Conservation (phyloP, 2,797 vertebrate genomes). For the Karalla daura region DNA sequence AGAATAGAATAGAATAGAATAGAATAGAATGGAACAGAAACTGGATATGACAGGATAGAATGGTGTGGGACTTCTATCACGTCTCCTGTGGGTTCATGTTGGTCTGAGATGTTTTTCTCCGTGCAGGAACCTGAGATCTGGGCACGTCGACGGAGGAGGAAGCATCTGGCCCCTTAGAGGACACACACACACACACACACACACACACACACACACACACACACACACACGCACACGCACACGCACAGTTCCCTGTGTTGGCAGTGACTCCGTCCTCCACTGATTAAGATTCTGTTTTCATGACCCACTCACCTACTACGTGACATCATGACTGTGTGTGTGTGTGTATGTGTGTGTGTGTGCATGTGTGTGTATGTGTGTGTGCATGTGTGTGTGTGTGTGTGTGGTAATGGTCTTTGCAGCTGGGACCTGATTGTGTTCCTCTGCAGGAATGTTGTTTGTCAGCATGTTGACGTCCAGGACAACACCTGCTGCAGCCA, state of each 20-base stretch:
- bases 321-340: slow-evolving; percentile 34
- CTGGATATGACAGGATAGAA: not conserved
- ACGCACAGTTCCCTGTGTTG: slow-evolving; percentile 15
- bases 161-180: slow-evolving; percentile 59
- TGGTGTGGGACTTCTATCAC: no score
- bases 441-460: slow-evolving; percentile 43
- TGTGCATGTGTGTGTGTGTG: not conserved
- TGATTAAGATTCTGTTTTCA: slow-evolving; percentile 15
- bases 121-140: no score
- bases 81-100: no score
- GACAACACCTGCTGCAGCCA: slow-evolving; percentile 26
- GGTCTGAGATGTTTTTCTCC: no score
- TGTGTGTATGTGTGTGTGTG: not conserved
- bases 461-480: slow-evolving; percentile 39
- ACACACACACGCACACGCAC: slow-evolving; percentile 4
- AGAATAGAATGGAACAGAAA: not conserved
- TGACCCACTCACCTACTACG: slow-evolving; percentile 48
- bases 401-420: slow-evolving; percentile 24
- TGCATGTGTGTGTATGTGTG: not conserved
- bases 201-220: slow-evolving; percentile 17
- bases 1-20: not conserved
- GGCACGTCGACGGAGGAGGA: slow-evolving; percentile 56
- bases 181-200: slow-evolving; percentile 26
- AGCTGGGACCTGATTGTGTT: slow-evolving; percentile 57
- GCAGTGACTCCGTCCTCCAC: no score